Base-by-base conservation (phyloP, 2,797 vertebrate species). In the Erethizon dorsatum region DNA sequence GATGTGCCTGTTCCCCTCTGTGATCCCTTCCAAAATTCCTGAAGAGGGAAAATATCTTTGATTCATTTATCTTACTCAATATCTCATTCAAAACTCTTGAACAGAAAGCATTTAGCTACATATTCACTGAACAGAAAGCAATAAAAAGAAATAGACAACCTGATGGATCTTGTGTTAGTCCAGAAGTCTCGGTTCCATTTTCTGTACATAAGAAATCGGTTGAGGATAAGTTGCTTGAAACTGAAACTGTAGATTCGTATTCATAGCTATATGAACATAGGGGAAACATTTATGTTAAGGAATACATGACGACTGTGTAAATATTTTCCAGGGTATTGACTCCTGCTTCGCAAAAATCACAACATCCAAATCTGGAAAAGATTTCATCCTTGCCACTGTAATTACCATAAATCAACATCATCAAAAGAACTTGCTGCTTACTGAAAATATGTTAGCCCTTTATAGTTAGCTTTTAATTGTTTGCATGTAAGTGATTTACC, bases 171-270 rank as follows among this genome's bases (percentile, higher is more conserved):
- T 97, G 96, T 31, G 93, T 65, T 89, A 96, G 91, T 83, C 83
- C 94, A 86, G 96, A 97, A 11, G 75, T 93, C 78, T 97, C 96
- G 61, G 96, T 98, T 82, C 98, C 93, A 92, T 98, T 98, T 75
- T 97, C 94, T 75, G 97, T 83, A 87, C 99, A 99, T 13, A 99
- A 84, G 73, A 98, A 98, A 85, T 97, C 89, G 20, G 96, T 96
- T 83, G 98, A 98, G 69, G 98, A 98, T 28, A 97, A 75, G 93
- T 99, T 99, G 20, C 98, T 95, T 56, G 8, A 9, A 41, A 96
- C 47, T 56, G 97, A 97, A 95, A 98, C 93, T 52, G 97, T 97
- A 88, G 97, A 98, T 97, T 99, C 98, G 94, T 99, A 98, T 59
- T 1, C 97, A 57, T 99, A 99, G 63, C 99, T 99, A 96, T 96